Percentiles rank a stretch among this genome's conserved stretches.
Evolutionary conservation across 2,797 vertebrate genomes (phyloP).

Genomic region (Halcyon chelicuti): DNA sequence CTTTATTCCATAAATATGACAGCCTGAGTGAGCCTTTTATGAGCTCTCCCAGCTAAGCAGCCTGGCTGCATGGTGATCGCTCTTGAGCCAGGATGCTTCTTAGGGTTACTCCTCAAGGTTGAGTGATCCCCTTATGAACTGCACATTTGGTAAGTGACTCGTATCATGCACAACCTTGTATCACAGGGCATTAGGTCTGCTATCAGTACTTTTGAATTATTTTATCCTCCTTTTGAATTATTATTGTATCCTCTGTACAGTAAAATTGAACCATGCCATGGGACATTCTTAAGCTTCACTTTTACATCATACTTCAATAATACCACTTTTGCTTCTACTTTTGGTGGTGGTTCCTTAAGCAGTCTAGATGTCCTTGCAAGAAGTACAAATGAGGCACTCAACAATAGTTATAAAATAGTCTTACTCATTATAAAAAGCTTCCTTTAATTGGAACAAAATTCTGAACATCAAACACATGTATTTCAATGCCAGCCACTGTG

Average conservation of each 20-base stretch:
- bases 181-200: background rate
- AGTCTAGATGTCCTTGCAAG: background rate
- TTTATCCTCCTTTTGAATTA: background rate
- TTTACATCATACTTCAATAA: background rate
- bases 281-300: background rate
- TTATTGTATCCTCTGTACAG: background rate
- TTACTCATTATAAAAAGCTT: background rate
- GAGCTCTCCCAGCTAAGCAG: background rate
- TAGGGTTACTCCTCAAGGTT: background rate
- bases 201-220: background rate
- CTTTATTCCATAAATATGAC: background rate
- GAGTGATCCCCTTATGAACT: background rate
- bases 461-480: background rate
- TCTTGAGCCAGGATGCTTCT: background rate
- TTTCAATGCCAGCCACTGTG: background rate
- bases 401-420: background rate
- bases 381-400: background rate
- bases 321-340: background rate
- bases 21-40: background rate
- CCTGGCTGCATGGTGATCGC: accelerated
- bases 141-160: background rate
- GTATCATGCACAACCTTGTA: accelerated
- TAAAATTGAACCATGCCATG: background rate
- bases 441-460: background rate
- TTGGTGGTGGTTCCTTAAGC: background rate